Percentiles rank a stretch among this genome's conserved stretches.
These are phyloP conservation scores for Siderastrea siderea DNA, from an alignment of 92 coral and sea anemone genomes.

Conservation along the genomic window DNA sequence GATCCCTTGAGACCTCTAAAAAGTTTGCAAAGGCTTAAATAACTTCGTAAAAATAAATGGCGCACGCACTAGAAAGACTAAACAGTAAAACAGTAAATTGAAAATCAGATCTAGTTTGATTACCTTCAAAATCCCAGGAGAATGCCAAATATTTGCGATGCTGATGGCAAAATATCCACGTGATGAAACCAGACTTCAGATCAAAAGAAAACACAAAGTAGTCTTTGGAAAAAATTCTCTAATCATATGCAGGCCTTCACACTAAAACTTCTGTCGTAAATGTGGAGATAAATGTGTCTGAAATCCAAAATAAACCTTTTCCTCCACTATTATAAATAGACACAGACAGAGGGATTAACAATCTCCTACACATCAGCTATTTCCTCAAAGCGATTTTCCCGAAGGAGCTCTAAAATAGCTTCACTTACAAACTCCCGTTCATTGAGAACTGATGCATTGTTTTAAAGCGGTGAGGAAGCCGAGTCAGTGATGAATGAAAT, in stretches of 20 bases:
- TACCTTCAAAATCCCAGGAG: conserved; percentile 1
- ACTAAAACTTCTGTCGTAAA: conserved; percentile 53
- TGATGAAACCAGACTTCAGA: conserved; percentile 40
- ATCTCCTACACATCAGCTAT: conserved; percentile 10
- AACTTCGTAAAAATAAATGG: conserved; percentile 64
- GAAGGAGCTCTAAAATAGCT: conserved; percentile 32
- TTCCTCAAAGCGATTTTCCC: conserved; percentile 27
- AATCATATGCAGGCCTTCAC: neutral
- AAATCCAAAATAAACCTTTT: conserved; percentile 59
- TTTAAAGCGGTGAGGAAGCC: neutral
- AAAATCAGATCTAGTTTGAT: neutral
- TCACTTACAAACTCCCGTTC: conserved; percentile 17
- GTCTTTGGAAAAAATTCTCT: neutral
- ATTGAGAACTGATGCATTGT: conserved; percentile 36
- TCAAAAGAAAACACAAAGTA: conserved; percentile 21
- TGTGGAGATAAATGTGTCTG: conserved; percentile 49
- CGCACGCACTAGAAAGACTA: conserved; percentile 53
- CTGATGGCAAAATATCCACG: conserved; percentile 12
- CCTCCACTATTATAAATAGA: conserved; percentile 33
- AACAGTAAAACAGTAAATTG: conserved; percentile 56
- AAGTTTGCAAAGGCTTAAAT: conserved; percentile 38
- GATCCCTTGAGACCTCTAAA: conserved; percentile 16
- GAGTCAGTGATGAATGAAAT: conserved; percentile 21
- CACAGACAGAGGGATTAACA: conserved; percentile 55
- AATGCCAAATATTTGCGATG: conserved; percentile 28